phyloP scores from a whole-genome alignment of 2,113 vertebrate species.

The Cochlearius cochlearius region DNA sequence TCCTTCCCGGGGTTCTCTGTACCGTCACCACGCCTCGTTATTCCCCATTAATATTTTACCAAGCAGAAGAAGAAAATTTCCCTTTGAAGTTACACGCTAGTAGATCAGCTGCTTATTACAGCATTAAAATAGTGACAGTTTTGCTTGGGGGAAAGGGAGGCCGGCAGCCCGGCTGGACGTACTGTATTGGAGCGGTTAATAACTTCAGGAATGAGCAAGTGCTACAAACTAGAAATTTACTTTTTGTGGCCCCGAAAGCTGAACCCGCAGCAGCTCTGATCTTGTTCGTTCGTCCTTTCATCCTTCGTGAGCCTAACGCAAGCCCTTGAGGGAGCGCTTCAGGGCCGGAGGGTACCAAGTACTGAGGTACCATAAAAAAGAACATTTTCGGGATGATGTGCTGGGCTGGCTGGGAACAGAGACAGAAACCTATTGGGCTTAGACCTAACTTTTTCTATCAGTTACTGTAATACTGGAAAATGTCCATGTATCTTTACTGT shows the following conservation, averaged over 20 bases:
- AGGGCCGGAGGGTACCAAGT: background rate
- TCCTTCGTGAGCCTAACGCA: background rate
- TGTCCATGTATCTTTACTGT: background rate
- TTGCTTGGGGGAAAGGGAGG: constrained; percentile 22
- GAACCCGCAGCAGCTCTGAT: constrained; percentile 27
- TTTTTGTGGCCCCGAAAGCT: constrained; percentile 33
- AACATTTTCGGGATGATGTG: background rate
- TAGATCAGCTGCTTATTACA: constrained; percentile 21
- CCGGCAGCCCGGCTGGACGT: background rate
- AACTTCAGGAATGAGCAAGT: constrained; percentile 38
- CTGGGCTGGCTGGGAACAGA: background rate
- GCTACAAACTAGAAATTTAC: constrained; percentile 13
- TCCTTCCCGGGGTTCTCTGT: background rate
- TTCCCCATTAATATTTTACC: constrained; percentile 26
- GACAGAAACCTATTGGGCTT: background rate
- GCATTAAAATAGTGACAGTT: constrained; percentile 21
- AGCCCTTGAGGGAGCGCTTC: background rate
- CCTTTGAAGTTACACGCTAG: constrained; percentile 45
- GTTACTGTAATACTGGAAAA: background rate
- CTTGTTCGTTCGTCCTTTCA: constrained; percentile 9
- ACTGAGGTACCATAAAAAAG: background rate
- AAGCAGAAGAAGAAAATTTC: background rate
- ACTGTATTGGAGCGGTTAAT: background rate
- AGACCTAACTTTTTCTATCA: background rate
- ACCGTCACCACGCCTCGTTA: fast-evolving